These are phyloP conservation scores for Drosophila basisetae DNA, from an alignment of 2,888 invertebrate genomes.

Conservation along the genomic window DNA sequence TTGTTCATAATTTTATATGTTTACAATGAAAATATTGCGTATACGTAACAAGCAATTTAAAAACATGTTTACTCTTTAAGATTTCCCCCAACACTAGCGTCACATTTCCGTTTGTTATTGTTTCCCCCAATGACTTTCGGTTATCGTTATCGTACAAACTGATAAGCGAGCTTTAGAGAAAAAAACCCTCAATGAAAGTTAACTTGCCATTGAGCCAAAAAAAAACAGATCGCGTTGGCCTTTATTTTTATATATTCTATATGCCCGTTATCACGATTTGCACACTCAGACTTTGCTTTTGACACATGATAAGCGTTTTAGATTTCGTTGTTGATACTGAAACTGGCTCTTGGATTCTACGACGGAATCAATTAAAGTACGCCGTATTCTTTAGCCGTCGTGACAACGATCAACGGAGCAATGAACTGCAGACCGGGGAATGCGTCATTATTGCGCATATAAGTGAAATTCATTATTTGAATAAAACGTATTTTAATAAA, in stretches of 20 bases:
- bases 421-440: slow-evolving; percentile 24
- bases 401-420: slow-evolving; percentile 26
- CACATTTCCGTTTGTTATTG: slow-evolving; percentile 25
- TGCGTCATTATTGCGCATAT: background rate
- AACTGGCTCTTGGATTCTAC: slow-evolving; percentile 3
- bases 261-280: slow-evolving; percentile 12
- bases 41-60: slow-evolving; percentile 22
- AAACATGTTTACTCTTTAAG: background rate
- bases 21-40: slow-evolving; percentile 20
- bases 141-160: slow-evolving; percentile 64
- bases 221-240: slow-evolving; percentile 9
- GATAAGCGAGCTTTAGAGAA: slow-evolving; percentile 53
- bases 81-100: background rate
- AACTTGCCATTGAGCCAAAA: slow-evolving; percentile 39
- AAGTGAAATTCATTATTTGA: background rate
- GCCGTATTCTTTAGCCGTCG: slow-evolving; percentile 5
- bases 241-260: background rate
- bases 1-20: background rate
- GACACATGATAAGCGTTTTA: slow-evolving; percentile 25
- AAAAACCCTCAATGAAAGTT: slow-evolving; percentile 65
- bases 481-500: background rate
- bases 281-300: slow-evolving; percentile 40
- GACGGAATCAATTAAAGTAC: slow-evolving; percentile 12
- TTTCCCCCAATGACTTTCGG: slow-evolving; percentile 32
- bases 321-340: slow-evolving; percentile 7